Evolutionary conservation across 2,888 invertebrate species (phyloP).

Genomic region (Ctena decussata): DNA sequence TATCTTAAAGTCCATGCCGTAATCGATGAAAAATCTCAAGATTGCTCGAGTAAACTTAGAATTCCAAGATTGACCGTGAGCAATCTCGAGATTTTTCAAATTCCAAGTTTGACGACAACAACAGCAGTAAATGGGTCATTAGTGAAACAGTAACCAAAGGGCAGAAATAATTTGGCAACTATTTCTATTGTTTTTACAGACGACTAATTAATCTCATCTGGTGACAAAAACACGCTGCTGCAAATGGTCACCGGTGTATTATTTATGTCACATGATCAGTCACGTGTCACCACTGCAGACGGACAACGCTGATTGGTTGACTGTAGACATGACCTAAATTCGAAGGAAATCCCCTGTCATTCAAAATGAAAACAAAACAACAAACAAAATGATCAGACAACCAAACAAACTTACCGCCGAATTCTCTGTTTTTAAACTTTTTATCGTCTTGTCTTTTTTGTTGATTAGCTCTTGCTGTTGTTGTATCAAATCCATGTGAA

Average conservation of each 20-base stretch:
- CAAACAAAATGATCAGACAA: not conserved
- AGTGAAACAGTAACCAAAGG: too few species aligned
- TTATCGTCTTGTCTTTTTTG: slow-evolving; percentile 93
- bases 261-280: slow-evolving; percentile 34
- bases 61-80: too few species aligned
- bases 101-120: too few species aligned
- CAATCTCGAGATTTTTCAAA: too few species aligned
- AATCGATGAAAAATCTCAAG: too few species aligned
- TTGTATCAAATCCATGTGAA: slow-evolving; percentile 95
- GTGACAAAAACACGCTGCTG: not conserved
- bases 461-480: slow-evolving; percentile 95
- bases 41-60: too few species aligned
- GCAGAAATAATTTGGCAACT: too few species aligned
- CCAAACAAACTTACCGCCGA: slow-evolving; percentile 89
- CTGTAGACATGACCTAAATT: not conserved
- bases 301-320: slow-evolving; percentile 8
- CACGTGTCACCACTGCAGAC: slow-evolving; percentile 48
- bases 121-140: too few species aligned
- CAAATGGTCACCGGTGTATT: not conserved
- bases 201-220: too few species aligned
- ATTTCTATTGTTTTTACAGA: too few species aligned
- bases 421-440: slow-evolving; percentile 92
- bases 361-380: not conserved
- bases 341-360: not conserved
- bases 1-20: too few species aligned